Conservation (phyloP, 2,113 vertebrate species). For the Gnathonemus longibarbis region DNA sequence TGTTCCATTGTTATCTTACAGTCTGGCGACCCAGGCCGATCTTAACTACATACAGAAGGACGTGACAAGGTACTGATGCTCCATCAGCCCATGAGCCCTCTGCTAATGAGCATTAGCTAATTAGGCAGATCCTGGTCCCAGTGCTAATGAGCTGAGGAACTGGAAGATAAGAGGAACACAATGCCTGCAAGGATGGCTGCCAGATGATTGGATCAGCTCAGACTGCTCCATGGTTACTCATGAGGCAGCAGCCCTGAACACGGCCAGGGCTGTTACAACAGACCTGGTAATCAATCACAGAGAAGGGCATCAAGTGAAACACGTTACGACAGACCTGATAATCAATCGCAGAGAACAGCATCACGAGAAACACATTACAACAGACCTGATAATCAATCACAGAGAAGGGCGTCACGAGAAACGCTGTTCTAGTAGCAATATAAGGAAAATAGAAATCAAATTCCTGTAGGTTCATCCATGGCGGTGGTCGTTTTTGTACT, state of each 20-base stretch:
- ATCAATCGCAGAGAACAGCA: background rate
- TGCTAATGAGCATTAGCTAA: background rate
- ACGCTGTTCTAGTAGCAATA: background rate
- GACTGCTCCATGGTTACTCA: background rate
- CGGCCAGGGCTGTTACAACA: background rate
- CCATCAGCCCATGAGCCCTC: background rate
- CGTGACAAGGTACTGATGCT: background rate
- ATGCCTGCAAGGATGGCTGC: background rate
- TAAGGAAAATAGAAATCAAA: background rate
- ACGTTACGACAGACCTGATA: background rate
- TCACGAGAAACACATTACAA: background rate
- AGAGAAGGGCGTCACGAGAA: background rate
- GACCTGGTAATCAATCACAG: background rate
- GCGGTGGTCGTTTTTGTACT: background rate
- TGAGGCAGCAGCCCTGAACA: background rate
- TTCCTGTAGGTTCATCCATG: background rate
- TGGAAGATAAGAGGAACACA: background rate
- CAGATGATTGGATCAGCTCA: background rate
- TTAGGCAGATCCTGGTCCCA: background rate
- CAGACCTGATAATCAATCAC: background rate
- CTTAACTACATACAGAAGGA: background rate
- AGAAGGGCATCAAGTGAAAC: background rate
- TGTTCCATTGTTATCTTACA: background rate
- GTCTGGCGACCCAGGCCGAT: background rate
- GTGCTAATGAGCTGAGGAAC: background rate